Percentiles rank a stretch among this genome's conserved stretches.
These are phyloP conservation scores for Eutolmus rufibarbis DNA, from an alignment of 2,888 invertebrate species.

Conservation along the genomic window DNA sequence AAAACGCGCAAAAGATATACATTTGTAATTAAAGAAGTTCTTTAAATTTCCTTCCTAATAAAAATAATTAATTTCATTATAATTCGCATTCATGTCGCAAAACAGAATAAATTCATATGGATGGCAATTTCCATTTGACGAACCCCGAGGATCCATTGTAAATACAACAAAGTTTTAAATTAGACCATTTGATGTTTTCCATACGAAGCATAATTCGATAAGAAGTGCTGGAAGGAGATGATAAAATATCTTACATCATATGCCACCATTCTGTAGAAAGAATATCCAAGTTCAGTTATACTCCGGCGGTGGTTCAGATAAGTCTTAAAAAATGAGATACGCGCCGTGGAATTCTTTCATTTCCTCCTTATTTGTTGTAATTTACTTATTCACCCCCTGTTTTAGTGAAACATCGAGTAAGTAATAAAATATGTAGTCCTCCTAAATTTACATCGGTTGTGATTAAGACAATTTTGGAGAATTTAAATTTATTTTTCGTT, in stretches of 20 bases:
- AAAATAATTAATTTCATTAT: background rate
- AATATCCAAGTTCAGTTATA: slow-evolving; percentile 7
- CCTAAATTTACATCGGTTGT: background rate
- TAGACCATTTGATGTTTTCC: slow-evolving; percentile 15
- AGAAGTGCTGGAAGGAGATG: slow-evolving; percentile 21
- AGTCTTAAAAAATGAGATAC: slow-evolving; percentile 28
- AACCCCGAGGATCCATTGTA: background rate
- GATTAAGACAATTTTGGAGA: background rate
- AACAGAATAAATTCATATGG: background rate
- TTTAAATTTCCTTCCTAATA: background rate
- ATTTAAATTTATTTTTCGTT: background rate
- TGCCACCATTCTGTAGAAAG: background rate
- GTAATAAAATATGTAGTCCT: background rate
- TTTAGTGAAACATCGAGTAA: background rate
- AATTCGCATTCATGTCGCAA: background rate
- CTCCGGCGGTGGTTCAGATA: slow-evolving; percentile 10
- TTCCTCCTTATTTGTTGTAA: slow-evolving; percentile 7
- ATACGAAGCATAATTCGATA: slow-evolving; percentile 24
- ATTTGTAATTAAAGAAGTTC: background rate
- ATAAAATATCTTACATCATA: slow-evolving; percentile 36
- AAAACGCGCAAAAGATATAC: background rate
- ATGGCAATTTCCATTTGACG: background rate
- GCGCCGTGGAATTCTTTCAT: background rate
- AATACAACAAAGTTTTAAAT: slow-evolving; percentile 6
- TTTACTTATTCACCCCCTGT: background rate